These are phyloP conservation scores for Monochamus alternatus DNA, from an alignment of 2,888 invertebrate species.

Conservation along the genomic window DNA sequence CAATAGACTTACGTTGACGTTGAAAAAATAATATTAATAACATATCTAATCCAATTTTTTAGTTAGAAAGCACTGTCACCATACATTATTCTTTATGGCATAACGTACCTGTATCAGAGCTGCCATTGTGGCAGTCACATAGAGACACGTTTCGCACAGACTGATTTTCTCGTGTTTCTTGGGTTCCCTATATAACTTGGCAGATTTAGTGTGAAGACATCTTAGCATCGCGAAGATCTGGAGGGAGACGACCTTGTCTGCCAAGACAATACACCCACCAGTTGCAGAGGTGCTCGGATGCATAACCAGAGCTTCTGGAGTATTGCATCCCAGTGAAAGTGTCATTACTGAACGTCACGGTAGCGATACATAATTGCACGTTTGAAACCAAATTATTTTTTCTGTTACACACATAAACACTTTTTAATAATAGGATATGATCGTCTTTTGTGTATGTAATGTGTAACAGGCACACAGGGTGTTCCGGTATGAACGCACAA, in stretches of 20 bases:
- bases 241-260: conserved; percentile 55
- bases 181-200: conserved; percentile 57
- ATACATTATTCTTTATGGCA: not conserved
- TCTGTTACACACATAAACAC: too few relatives aligned
- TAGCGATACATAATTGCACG: not conserved
- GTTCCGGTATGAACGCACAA: too few relatives aligned
- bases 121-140: conserved; percentile 52
- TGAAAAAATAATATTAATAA: not conserved
- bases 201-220: conserved; percentile 30
- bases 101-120: conserved; percentile 51
- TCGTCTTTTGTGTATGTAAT: too few relatives aligned
- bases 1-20: too few relatives aligned
- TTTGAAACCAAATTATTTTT: too few relatives aligned
- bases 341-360: not conserved
- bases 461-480: too few relatives aligned
- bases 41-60: conserved; percentile 2
- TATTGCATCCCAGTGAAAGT: conserved; percentile 31
- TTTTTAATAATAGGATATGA: too few relatives aligned
- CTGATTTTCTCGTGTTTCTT: conserved; percentile 45
- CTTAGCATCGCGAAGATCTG: conserved; percentile 32
- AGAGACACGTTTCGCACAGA: conserved; percentile 51
- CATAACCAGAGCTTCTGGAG: conserved; percentile 27
- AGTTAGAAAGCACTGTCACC: not conserved
- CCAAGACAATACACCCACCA: conserved; percentile 20
- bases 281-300: conserved; percentile 16